Evolutionary conservation across 2,888 invertebrate species (phyloP), one percentile per base, ranked within the genome.

Genomic region (Drosophila greeni): DNA sequence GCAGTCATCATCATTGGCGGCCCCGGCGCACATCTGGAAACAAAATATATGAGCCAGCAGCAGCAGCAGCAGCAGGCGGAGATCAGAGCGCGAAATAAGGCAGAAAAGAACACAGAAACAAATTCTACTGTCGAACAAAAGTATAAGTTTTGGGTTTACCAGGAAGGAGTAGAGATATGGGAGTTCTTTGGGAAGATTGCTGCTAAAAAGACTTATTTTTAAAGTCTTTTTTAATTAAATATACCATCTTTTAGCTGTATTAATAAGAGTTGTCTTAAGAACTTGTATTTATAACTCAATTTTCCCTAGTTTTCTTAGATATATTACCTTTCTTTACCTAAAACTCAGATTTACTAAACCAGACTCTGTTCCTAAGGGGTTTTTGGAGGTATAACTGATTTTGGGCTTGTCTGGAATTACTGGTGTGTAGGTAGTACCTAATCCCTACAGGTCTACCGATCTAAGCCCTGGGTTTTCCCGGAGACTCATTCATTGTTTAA

Each of bases 21-120:
- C n/a, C n/a, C 42, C 24, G 18, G 12, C 37, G 31, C 60, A 60
- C 62, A 62, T 66, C 66, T 62, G 61, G 39, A 65, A 45, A 31
- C 18, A 45, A 42, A 39, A 45, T 23, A 24, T 47, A 39, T 40
- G 40, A 40, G 20, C 16, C 36, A 16, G 20, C 20, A 60, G 34
- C 34, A 34, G 36, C n/a, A 36, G 36, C 20, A 20, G n/a, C n/a
- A n/a, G n/a, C n/a, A n/a, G n/a, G 34, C n/a, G 59, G 43, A 31
- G 43, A 60, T 40, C 58, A 42, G 58, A 16, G 20, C 29, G 34
- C 40, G n/a, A 65, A 62, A 65, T 18, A 51, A 51, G 16, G 29
- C 43, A 59, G 5, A 14, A 34, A 34, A 20, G 16, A 26, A 36
- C 29, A 58, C 8, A 43, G 43, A 31, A 6, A 11, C 6, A 23